phyloP scores from a whole-genome alignment of 2,113 vertebrate species.

The Psittacara wagleri region DNA sequence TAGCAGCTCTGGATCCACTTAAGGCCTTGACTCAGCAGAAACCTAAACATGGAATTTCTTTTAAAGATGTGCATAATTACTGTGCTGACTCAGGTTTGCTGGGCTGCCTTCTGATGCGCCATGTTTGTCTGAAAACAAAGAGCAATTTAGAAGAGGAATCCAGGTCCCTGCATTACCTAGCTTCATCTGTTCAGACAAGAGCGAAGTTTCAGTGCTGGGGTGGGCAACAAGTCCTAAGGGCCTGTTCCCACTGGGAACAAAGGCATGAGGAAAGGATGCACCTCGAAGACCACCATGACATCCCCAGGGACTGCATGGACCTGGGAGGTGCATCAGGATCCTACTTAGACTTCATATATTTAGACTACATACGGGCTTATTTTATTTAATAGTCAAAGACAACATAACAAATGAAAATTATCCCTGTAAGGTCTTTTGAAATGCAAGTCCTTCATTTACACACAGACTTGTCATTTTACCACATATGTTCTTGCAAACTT shows the following conservation, averaged over 20 bases:
- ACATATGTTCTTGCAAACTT: neutral
- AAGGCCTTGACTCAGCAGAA: conserved; percentile 25
- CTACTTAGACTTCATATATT: neutral
- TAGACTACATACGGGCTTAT: neutral
- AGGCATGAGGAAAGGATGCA: neutral
- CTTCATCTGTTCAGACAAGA: neutral
- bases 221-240: neutral
- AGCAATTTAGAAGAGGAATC: neutral
- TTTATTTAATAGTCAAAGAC: neutral
- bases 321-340: neutral
- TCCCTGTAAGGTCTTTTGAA: neutral
- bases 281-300: neutral
- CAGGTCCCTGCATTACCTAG: neutral
- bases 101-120: conserved; percentile 5
- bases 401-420: neutral
- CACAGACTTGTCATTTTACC: neutral
- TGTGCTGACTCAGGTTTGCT: conserved; percentile 22
- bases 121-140: conserved; percentile 8
- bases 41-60: neutral
- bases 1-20: neutral
- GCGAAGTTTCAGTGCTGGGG: neutral
- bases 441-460: neutral
- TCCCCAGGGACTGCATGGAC: neutral
- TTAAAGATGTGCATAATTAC: neutral
- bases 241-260: neutral